Conservation (phyloP, 1,140 invertebrate species). For the Drosophila mojavensis region DNA sequence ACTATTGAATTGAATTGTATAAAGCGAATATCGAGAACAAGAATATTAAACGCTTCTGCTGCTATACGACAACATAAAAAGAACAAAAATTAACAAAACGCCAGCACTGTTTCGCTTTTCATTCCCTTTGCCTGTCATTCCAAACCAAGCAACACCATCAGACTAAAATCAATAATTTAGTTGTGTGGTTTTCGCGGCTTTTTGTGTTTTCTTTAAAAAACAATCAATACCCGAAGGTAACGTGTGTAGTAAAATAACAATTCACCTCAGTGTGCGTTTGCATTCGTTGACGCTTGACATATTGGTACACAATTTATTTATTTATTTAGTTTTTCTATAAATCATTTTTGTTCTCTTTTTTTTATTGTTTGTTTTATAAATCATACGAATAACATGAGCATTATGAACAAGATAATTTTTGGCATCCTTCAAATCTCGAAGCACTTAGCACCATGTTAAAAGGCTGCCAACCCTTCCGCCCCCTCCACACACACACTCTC, state of each 20-base stretch:
- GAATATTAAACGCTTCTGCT: conserved; percentile 44
- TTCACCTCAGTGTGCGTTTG: conserved; percentile 76
- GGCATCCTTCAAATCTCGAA: not conserved
- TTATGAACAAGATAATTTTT: not conserved
- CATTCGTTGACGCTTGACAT: conserved; percentile 80
- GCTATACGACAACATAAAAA: conserved; percentile 19
- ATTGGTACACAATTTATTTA: conserved; percentile 74
- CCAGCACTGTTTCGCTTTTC: conserved; percentile 46
- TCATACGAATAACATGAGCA: not conserved
- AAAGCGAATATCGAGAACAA: conserved; percentile 40
- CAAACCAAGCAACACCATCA: conserved; percentile 52
- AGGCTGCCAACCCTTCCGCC: not conserved
- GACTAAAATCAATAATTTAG: conserved; percentile 78
- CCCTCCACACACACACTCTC: not conserved
- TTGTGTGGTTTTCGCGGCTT: conserved; percentile 79
- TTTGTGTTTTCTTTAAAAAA: conserved; percentile 79
- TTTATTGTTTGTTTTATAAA: not conserved
- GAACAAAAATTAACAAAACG: conserved; percentile 27
- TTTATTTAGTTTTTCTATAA: conserved; percentile 13
- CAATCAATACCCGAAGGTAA: conserved; percentile 81
- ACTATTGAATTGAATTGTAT: conserved; percentile 38
- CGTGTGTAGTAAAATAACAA: conserved; percentile 71
- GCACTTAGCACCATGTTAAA: conserved; percentile 2
- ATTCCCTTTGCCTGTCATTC: conserved; percentile 50
- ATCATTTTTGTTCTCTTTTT: not conserved